Evolutionary conservation across 2,797 vertebrate genomes (phyloP).

Genomic region (Manis crassicaudata): DNA sequence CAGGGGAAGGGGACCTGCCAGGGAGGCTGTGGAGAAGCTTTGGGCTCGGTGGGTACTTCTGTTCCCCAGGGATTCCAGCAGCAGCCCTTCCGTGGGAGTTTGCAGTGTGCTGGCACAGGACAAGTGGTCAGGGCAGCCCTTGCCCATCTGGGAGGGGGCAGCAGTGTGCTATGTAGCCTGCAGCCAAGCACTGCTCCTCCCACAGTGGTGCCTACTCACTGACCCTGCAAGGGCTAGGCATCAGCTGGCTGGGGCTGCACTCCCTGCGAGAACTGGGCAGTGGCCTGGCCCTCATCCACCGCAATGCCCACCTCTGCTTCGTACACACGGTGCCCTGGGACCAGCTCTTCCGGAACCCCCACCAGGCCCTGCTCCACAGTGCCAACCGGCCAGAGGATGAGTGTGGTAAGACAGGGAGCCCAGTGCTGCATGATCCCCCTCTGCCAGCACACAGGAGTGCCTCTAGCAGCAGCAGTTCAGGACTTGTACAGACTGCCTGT

Average conservation of each 20-base stretch:
- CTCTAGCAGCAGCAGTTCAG: neutral
- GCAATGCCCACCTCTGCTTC: conserved; percentile 93
- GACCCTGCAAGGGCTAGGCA: conserved; percentile 91
- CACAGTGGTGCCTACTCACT: conserved; percentile 94
- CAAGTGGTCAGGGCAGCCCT: neutral
- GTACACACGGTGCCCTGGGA: conserved; percentile 91
- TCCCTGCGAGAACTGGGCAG: conserved; percentile 93
- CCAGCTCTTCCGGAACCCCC: conserved; percentile 89
- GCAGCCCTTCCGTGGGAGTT: neutral
- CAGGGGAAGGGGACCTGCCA: neutral
- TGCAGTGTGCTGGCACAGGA: neutral
- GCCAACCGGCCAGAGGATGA: conserved; percentile 87
- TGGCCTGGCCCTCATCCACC: conserved; percentile 93
- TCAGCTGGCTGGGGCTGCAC: conserved; percentile 92
- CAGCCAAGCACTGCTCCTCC: conserved; percentile 45
- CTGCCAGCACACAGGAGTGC: neutral
- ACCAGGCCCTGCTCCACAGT: conserved; percentile 88
- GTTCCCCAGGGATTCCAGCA: neutral
- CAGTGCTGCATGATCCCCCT: rapidly evolving
- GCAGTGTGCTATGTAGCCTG: neutral
- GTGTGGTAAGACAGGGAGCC: conserved; percentile 88
- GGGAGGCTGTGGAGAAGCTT: neutral
- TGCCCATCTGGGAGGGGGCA: rapidly evolving
- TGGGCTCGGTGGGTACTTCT: neutral
- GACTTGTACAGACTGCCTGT: neutral